Base-by-base conservation (phyloP, 1,140 invertebrate species). In the Conus ventricosus region DNA sequence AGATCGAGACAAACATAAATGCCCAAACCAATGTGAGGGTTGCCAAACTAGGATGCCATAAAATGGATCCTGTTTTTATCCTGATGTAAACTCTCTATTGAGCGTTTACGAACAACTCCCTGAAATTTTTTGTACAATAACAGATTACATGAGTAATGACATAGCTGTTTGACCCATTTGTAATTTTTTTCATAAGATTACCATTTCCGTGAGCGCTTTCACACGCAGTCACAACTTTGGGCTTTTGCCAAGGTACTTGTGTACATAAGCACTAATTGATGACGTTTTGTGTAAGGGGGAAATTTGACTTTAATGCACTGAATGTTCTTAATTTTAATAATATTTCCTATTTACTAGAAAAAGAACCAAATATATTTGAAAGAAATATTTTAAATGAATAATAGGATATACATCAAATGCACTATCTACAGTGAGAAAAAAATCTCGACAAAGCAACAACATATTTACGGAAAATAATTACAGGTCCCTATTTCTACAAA, bases 221-320 rank as follows among this genome's bases (percentile, higher is more conserved):
- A 63, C 60, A 75, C 51, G 11, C 75, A 78, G 27, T 5, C n/a
- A 54, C 51, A 4, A n/a, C 23, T 53, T 75, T 85, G 88, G 60
- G 71, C 84, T 17, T 87, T 91, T 87, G 89, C 88, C 92, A 90
- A 91, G 92, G 91, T 93, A 93, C 84, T 92, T 92, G 92, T 90
- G 92, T 93, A 93, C 91, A 93, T 91, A 93, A 87, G 88, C 91
- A 90, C 60, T 76, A 55, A 89, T 78, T 90, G 90, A 88, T 91
- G 91, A 93, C 92, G 92, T 53, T 78, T 11, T 27, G 17, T 20
- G 11, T 13, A 0, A 81, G 80, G 80, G 80, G 55, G 80, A 15
- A 54, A 15, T 27, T 7, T 78, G 4, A 60, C 5, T 60, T 60
- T 60, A 60, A 11, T 60, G 8, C 15, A 60, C 15, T 15, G 57